Evolutionary conservation across 2,113 vertebrate species (phyloP), one percentile per base, ranked within the genome.

Genomic region (Lepidothrix coronata): DNA sequence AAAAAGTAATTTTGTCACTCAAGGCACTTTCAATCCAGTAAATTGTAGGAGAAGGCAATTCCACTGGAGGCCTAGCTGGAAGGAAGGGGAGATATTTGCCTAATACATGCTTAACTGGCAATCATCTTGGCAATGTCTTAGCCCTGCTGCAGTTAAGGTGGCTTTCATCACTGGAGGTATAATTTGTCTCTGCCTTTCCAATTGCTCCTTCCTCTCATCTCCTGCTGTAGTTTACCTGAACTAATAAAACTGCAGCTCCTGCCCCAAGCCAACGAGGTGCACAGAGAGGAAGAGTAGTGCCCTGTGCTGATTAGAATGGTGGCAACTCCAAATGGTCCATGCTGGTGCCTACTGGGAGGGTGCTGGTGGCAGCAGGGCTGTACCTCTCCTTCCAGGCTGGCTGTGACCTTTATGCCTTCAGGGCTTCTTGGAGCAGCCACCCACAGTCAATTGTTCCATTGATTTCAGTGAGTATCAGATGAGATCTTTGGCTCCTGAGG

Each of bases 1-100:
- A 95, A 89, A 88, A 68, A 67, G 57, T 93, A 88, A 55, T 96
- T 95, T 95, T 92, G 90, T 95, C 95, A 91, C 81, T 95, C 84
- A 67, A 1, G 37, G 52, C 48, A 51, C 74, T 75, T 94, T 66
- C 78, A 93, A 87, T 79, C 44, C 49, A 41, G 86, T 46, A 92
- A 88, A 88, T 65, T 73, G 86, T 76, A 72, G 74, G 85, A 83
- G 73, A 76, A 95, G 51, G 52, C 76, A 93, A 43, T 88, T 92
- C 74, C 35, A 82, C 75, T 51, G 78, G 54, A 91, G 91, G 78
- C 84, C 92, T 91, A 43, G 71, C 67, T 84, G 85, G 75, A 85
- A 87, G 85, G 88, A 91, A 84, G 49, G 70, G 51, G 65, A 63
- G 65, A 33, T 12, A 80, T 90, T 92, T 95, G 85, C 92, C 59